These are phyloP conservation scores for Poecilobothrus nobilitatus DNA, from an alignment of 2,888 invertebrate genomes.

Conservation along the genomic window DNA sequence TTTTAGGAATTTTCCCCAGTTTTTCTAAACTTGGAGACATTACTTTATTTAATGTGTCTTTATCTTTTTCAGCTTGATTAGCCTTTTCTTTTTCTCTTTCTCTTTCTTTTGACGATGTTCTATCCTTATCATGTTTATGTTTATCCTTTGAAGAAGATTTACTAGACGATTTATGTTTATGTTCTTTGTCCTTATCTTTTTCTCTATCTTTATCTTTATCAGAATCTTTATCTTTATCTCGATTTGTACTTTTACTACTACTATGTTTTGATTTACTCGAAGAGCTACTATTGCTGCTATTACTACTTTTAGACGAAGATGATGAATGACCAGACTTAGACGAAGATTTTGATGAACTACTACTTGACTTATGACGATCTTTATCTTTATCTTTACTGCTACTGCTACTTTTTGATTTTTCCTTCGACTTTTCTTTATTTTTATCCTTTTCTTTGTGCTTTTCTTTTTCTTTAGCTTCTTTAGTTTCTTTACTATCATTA, in stretches of 20 bases:
- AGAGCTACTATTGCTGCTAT: not conserved
- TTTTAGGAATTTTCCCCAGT: slow-evolving; percentile 70
- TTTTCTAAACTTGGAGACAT: slow-evolving; percentile 61
- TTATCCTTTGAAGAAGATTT: slow-evolving; percentile 26
- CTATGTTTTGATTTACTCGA: slow-evolving; percentile 20
- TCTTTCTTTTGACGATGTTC: slow-evolving; percentile 36
- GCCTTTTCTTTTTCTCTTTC: slow-evolving; percentile 43
- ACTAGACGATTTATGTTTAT: slow-evolving; percentile 27
- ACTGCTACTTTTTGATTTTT: slow-evolving; percentile 36
- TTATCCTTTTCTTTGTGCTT: not conserved
- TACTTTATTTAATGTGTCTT: slow-evolving; percentile 57
- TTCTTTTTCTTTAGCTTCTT: not conserved
- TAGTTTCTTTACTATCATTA: slow-evolving; percentile 5
- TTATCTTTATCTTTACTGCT: slow-evolving; percentile 34
- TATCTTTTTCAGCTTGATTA: slow-evolving; percentile 56
- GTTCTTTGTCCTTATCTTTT: slow-evolving; percentile 42
- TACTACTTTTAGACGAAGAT: slow-evolving; percentile 35
- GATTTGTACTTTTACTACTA: slow-evolving; percentile 33
- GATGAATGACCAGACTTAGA: slow-evolving; percentile 29
- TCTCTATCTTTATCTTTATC: slow-evolving; percentile 30
- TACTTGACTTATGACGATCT: slow-evolving; percentile 39
- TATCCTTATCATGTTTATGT: slow-evolving; percentile 30
- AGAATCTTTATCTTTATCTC: slow-evolving; percentile 36
- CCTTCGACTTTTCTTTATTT: slow-evolving; percentile 4
- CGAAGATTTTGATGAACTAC: slow-evolving; percentile 32